Percentiles rank a stretch among this genome's conserved stretches.
phyloP scores from a whole-genome alignment of 2,113 vertebrate species.

The Todiramphus chloris region DNA sequence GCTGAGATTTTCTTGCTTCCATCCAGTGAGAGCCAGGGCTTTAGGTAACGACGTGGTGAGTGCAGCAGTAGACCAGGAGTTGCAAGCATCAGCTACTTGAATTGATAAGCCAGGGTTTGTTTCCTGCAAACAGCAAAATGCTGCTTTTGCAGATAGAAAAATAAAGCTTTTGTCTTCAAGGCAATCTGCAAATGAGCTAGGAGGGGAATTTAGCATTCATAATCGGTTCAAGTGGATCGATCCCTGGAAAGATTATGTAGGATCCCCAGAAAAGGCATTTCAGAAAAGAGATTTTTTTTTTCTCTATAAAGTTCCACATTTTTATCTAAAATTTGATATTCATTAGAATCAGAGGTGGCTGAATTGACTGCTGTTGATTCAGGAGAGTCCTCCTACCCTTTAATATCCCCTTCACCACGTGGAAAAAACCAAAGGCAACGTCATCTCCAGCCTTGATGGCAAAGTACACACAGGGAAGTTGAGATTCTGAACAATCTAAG shows the following conservation, averaged over 20 bases:
- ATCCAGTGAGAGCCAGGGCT: neutral
- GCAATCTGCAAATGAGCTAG: neutral
- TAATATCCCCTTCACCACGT: neutral
- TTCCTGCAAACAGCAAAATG: neutral
- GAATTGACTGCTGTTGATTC: fast-evolving
- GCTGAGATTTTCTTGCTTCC: neutral
- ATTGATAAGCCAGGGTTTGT: neutral
- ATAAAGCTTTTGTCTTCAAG: neutral
- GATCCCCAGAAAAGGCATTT: neutral
- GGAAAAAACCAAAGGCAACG: fast-evolving
- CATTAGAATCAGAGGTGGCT: neutral
- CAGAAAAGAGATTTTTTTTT: neutral
- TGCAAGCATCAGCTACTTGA: neutral
- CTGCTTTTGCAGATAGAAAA: neutral
- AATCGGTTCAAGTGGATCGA: neutral
- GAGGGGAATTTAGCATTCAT: neutral
- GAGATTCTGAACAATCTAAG: neutral
- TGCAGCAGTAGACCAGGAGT: neutral
- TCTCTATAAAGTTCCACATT: neutral
- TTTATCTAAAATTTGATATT: neutral
- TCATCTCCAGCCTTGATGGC: neutral
- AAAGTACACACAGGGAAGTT: neutral
- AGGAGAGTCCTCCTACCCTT: neutral
- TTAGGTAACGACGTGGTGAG: neutral
- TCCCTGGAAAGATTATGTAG: neutral